These are phyloP conservation scores for Mellivora capensis DNA, from an alignment of 2,113 vertebrate species.

Conservation along the genomic window DNA sequence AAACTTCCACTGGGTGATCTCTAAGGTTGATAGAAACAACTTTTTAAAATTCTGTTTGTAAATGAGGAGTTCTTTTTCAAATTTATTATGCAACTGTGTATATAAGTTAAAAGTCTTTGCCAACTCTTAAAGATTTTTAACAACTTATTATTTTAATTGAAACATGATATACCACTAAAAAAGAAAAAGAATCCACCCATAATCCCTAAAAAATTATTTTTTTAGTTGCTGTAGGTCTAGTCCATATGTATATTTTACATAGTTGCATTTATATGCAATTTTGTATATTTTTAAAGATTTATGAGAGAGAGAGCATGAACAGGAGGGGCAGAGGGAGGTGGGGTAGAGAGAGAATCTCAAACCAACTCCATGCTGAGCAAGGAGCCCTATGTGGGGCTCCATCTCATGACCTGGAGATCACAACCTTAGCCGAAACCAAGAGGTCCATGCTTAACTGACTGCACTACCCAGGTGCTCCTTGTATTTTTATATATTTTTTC, in stretches of 20 bases:
- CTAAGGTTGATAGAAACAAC: background rate
- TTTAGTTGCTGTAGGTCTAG: background rate
- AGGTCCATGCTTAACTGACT: background rate
- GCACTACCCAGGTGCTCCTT: background rate
- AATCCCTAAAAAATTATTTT: background rate
- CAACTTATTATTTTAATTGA: background rate
- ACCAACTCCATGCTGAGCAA: background rate
- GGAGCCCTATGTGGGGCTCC: background rate
- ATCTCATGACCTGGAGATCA: background rate
- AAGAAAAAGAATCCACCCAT: background rate
- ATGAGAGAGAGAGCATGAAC: background rate
- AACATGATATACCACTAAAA: background rate
- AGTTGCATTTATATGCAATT: background rate
- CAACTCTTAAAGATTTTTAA: background rate
- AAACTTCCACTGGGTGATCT: background rate
- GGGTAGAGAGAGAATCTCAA: background rate
- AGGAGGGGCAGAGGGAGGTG: background rate
- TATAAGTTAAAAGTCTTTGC: background rate
- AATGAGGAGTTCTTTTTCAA: background rate
- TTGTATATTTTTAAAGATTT: background rate
- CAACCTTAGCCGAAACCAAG: background rate
- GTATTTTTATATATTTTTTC: background rate
- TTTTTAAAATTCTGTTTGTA: background rate
- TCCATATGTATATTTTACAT: background rate
- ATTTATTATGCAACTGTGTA: background rate